These are phyloP conservation scores for Mixornis gularis DNA, from an alignment of 2,113 vertebrate species.

Conservation along the genomic window DNA sequence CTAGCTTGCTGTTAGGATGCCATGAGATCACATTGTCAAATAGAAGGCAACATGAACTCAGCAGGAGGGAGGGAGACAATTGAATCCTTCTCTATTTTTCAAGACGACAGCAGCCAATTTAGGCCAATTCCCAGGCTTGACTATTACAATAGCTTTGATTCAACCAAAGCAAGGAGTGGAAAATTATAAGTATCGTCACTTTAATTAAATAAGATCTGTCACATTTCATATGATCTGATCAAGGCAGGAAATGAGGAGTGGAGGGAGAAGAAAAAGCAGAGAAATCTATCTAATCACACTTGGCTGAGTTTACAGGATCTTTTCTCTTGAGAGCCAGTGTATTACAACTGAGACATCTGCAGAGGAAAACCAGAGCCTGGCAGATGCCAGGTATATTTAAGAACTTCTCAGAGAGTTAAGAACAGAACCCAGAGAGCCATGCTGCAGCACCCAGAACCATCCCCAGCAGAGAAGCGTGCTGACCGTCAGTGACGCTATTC, in stretches of 20 bases:
- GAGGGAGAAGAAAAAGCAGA: not conserved
- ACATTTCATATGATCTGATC: not conserved
- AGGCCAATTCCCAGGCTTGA: not conserved
- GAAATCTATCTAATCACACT: not conserved
- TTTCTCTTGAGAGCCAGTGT: not conserved
- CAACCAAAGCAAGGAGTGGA: not conserved
- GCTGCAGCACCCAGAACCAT: not conserved
- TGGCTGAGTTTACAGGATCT: not conserved
- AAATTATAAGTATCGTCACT: not conserved
- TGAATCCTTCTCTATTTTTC: not conserved
- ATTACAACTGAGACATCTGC: not conserved
- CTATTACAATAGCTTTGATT: not conserved
- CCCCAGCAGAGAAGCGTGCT: slow-evolving; percentile 21
- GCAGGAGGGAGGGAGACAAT: not conserved
- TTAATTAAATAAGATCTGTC: not conserved
- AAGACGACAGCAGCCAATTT: not conserved
- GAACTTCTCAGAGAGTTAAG: not conserved
- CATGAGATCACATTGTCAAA: not conserved
- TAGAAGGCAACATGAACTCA: not conserved
- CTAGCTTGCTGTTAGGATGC: not conserved
- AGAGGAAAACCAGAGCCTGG: not conserved
- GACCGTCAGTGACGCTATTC: slow-evolving; percentile 93
- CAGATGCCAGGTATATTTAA: not conserved
- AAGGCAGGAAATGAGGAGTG: not conserved
- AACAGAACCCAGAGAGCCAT: not conserved